These are phyloP conservation scores for Sarcophaga peregrina DNA, from an alignment of 1,140 invertebrate genomes.

Conservation along the genomic window DNA sequence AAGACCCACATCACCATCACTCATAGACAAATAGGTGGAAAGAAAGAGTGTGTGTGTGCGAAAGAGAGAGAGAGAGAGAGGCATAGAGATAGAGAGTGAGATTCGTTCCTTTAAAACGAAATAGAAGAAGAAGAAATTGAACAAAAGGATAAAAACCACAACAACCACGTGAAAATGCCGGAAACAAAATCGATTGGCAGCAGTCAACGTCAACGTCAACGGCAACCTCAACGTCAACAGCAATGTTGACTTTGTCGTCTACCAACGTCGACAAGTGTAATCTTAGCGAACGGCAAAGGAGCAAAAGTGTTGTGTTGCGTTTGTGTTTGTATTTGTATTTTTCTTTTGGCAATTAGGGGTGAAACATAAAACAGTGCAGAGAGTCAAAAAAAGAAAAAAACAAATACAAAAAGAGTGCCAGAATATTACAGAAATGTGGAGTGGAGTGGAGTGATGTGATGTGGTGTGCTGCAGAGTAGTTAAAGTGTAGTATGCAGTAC, in stretches of 20 bases:
- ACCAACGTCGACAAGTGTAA: no score
- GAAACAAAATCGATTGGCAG: conserved; percentile 65
- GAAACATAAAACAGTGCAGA: background rate
- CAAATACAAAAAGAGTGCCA: no score
- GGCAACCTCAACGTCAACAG: background rate
- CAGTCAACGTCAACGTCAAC: background rate
- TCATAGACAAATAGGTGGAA: background rate
- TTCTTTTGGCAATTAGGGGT: conserved; percentile 33
- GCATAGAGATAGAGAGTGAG: background rate
- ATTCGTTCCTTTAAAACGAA: background rate
- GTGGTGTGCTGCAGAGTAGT: no score
- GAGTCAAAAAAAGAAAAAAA: no score
- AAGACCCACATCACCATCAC: conserved; percentile 11
- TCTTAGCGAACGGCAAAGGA: no score
- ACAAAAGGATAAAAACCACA: conserved; percentile 17
- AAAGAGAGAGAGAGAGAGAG: background rate
- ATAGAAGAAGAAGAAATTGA: background rate
- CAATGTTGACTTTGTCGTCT: no score
- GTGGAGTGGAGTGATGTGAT: no score
- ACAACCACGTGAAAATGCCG: conserved; percentile 65
- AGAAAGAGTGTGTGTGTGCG: background rate
- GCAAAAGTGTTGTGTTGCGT: background rate
- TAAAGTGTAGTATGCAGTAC: no score
- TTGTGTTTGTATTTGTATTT: conserved; percentile 10
- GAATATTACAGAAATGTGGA: no score